These are phyloP conservation scores for Drosophila meridionalis DNA, from an alignment of 2,888 invertebrate genomes.

Conservation along the genomic window DNA sequence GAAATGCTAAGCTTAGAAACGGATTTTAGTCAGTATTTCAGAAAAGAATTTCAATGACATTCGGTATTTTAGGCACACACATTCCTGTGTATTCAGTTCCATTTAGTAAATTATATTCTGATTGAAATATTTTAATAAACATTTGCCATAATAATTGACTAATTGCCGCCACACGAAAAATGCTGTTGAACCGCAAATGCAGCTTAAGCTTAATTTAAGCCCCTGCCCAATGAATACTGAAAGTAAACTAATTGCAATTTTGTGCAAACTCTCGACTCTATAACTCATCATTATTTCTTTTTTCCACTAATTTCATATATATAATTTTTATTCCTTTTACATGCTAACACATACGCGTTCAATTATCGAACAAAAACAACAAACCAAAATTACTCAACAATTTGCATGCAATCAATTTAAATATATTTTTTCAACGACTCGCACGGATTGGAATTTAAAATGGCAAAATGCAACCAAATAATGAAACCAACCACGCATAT, in stretches of 20 bases:
- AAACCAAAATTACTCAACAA: slow-evolving; percentile 38
- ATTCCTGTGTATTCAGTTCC: background rate
- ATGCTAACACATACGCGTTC: slow-evolving; percentile 66
- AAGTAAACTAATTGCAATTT: slow-evolving; percentile 36
- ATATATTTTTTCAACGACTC: slow-evolving; percentile 46
- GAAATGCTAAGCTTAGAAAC: background rate
- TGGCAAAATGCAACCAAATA: slow-evolving; percentile 56
- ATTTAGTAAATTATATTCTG: background rate
- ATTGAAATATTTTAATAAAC: background rate
- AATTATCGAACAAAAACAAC: slow-evolving; percentile 35
- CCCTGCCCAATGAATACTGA: slow-evolving; percentile 25
- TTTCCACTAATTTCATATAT: slow-evolving; percentile 61
- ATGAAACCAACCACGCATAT: slow-evolving; percentile 28
- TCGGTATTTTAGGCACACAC: background rate
- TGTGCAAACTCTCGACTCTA: slow-evolving; percentile 23
- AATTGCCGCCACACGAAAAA: background rate
- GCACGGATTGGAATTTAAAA: slow-evolving; percentile 69
- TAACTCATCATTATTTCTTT: slow-evolving; percentile 32
- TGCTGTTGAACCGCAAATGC: slow-evolving; percentile 50
- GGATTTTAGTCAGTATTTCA: background rate
- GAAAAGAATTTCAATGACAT: background rate
- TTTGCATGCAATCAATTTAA: slow-evolving; percentile 64
- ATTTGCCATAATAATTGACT: background rate
- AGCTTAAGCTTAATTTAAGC: slow-evolving; percentile 44
- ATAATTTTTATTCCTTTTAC: slow-evolving; percentile 57